Base-by-base conservation (phyloP, 1,140 invertebrate species). In the Nasonia longicornis region DNA sequence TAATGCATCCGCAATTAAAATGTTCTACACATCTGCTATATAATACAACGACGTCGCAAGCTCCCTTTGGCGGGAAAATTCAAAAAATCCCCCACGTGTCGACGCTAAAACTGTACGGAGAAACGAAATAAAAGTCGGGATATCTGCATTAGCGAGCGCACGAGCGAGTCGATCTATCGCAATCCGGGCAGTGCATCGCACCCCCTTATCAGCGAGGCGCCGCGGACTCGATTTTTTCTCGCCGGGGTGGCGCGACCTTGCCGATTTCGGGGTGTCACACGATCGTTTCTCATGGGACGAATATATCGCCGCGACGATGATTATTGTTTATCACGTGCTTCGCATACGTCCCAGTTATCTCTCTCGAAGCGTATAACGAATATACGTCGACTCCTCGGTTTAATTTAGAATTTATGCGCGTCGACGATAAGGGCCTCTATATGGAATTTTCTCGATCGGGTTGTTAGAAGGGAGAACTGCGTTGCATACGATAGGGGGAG, bases 161-260 rank as follows among this genome's bases (percentile, higher is more conserved):
- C 64, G 64, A 22, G 64, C 64, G n/a, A 66, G 64, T 66, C 64
- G 64, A 29, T 66, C 10, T 29, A 66, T 66, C 64, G 48, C 48
- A 52, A 16, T 20, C 16, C 48, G 12, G 1, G 12, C 48, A 10
- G 48, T 52, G 16, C 48, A 52, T 52, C 48, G 48, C 64, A 52
- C n/a, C 64, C 64, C 64, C 64, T 66, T 66, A 66, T 66, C 64
- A 26, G 26, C 26, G n/a, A 66, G 64, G 64, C 64, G 22, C 64
- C 64, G 64, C 22, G 31, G 31, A 26, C 4, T 20, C 14, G 45
- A 48, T 52, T 58, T 20, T 58, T n/a, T 20, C 38, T 42, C 38
- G 38, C 38, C 38, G 7, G 38, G 38, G 0, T 11, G 38, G 0
- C 38, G 8, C 52, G 16, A 58, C 52, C 16, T 58, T 20, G 52